Conservation (phyloP, 1,140 invertebrate species). For the Whitmania pigra region DNA sequence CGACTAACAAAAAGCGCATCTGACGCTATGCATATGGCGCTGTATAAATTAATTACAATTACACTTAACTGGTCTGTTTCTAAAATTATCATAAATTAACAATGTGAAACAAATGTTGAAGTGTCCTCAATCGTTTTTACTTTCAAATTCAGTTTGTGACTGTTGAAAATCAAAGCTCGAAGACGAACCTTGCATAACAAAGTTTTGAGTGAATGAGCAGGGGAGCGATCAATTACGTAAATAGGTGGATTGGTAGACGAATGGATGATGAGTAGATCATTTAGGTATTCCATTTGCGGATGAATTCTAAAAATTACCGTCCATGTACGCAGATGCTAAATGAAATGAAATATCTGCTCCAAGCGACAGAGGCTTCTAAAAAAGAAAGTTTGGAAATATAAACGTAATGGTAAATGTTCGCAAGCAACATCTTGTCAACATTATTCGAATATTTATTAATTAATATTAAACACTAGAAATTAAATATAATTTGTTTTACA, state of each 20-base stretch:
- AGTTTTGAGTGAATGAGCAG: too few species aligned
- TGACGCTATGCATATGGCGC: too few species aligned
- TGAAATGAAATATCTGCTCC: conserved; percentile 5
- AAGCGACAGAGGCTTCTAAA: not conserved
- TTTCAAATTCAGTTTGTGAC: too few species aligned
- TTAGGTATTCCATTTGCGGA: too few species aligned
- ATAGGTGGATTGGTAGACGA: not conserved
- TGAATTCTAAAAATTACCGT: not conserved
- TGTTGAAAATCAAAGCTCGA: too few species aligned
- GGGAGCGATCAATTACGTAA: not conserved
- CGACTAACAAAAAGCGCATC: too few species aligned
- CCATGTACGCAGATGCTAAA: not conserved
- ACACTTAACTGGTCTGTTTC: too few species aligned
- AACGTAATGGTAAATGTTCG: not conserved
- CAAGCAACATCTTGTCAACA: not conserved
- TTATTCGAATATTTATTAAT: not conserved
- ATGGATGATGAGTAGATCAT: too few species aligned
- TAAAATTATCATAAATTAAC: too few species aligned
- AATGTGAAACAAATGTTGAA: too few species aligned
- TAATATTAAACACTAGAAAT: not conserved
- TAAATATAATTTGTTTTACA: not conserved
- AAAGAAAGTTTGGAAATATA: not conserved
- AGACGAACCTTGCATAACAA: too few species aligned
- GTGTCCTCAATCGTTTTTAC: too few species aligned
- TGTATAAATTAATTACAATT: not conserved